Base-by-base conservation (phyloP, 2,113 vertebrate genomes). In the Pontoporia blainvillei region DNA sequence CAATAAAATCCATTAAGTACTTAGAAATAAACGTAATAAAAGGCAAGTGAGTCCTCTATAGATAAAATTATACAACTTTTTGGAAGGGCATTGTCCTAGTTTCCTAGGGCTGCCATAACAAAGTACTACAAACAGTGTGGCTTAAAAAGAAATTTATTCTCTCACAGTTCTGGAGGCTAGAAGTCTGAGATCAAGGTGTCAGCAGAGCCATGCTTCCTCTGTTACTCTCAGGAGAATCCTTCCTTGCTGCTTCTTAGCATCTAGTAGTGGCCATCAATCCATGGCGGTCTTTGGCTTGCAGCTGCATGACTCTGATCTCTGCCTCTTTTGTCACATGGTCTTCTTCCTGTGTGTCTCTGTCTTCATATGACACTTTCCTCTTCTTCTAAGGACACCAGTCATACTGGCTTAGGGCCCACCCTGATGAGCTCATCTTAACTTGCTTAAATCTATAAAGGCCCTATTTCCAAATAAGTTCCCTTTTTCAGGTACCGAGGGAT, bases 11-110 rank as follows among this genome's bases (percentile, higher is more conserved):
- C 34, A 49, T 54, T 64, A 79, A 61, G 31, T 64, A 57, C 13
- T 69, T 44, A 82, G 66, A 75, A 62, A 81, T 52, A 75, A 86
- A 92, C 41, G 18, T 92, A 20, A 54, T 39, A 29, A 82, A 91
- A 92, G 21, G 20, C 59, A 81, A 92, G 82, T 2, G 46, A 90
- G 54, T 41, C 21, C 39, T 69, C 86, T 62, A 14, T 14, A 73
- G 54, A 75, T 49, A 90, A 39, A 71, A 66, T 57, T 66, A 71
- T 6, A n/a, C 15, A 36, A 25, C 6, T 86, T 62, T 79, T 36
- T 34, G 9, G 49, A 44, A 39, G 41, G 18, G 17, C 18, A 52
- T 5, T 79, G 21, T n/a, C 6, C 57, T 78, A 10, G 9, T n/a
- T 76, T 87, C 61, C 54, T 29, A 49, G 18, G 57, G 11, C 36